These are phyloP conservation scores for Eilema sororculum DNA, from an alignment of 2,888 invertebrate species.

Conservation along the genomic window DNA sequence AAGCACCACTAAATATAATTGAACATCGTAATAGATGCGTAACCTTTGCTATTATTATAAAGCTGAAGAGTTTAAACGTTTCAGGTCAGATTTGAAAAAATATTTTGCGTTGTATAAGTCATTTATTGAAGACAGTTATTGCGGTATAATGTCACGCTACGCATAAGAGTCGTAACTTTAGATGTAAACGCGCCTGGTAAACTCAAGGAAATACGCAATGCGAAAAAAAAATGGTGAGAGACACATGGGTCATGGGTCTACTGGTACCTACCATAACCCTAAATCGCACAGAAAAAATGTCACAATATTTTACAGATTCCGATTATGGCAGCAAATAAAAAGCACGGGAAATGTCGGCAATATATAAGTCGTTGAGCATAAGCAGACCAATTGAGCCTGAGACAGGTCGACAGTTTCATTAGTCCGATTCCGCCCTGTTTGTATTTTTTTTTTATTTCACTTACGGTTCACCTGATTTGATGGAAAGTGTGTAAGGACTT, in stretches of 20 bases:
- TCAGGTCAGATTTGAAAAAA: background rate
- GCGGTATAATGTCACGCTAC: background rate
- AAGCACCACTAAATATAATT: slow-evolving; percentile 31
- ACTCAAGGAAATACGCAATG: background rate
- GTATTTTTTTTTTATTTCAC: too few species aligned
- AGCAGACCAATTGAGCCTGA: too few species aligned
- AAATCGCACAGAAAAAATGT: too few species aligned
- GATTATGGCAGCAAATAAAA: too few species aligned
- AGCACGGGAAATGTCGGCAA: too few species aligned
- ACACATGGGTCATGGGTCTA: background rate
- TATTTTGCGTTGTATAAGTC: background rate
- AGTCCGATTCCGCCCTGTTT: too few species aligned
- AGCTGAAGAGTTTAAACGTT: background rate
- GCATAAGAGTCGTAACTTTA: background rate
- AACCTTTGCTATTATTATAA: slow-evolving; percentile 8
- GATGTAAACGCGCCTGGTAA: too few species aligned
- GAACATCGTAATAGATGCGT: slow-evolving; percentile 30
- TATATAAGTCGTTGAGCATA: too few species aligned
- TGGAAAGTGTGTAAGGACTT: too few species aligned
- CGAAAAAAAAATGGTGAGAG: background rate
- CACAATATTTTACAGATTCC: too few species aligned
- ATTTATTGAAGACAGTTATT: background rate
- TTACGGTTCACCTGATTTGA: too few species aligned
- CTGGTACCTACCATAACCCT: background rate
- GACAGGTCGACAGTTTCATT: too few species aligned